Evolutionary conservation across 1,140 invertebrate genomes (phyloP), one percentile per base, ranked within the genome.

Genomic region (Drosophila ironensis): DNA sequence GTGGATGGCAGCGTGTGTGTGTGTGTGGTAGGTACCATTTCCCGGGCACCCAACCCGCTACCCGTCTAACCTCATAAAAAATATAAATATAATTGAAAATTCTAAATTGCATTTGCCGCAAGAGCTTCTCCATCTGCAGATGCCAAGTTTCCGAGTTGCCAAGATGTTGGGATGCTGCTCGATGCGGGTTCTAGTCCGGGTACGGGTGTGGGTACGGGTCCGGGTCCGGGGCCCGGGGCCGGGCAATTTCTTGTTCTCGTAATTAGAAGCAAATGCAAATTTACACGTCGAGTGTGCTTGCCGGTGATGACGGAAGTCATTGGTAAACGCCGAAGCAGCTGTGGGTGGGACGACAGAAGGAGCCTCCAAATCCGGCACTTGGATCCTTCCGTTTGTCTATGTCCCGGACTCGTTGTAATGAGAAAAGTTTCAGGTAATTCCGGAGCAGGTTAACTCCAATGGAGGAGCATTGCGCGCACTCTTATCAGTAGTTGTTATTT

Each of bases 221-320:
- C 52, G 53, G 53, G 30, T 27, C 40, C 60, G n/a, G 14, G 24
- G 16, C 45, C 35, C 35, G 20, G 54, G 41, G 38, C 56, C 45
- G 24, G 30, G 40, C 40, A 28, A 12, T 50, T 25, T 56, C 50
- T 53, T 52, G 46, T 50, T 45, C 64, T 70, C 73, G 69, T 82
- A 82, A 82, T 82, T 82, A 82, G 73, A 84, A 82, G 78, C 78
- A 78, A 84, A 82, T 70, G 78, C 73, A 82, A 82, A 82, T 84
- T 82, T 84, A 82, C 77, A 82, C 77, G 59, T 66, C 57, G 73
- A 84, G 78, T 84, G 68, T 77, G 78, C n/a, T n/a, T n/a, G n/a
- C 57, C 56, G 73, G 68, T 41, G 68, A 59, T 81, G 77, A 84
- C 77, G 77, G 78, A 81, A 81, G 77, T 81, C 77, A 84, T 81